phyloP scores from a whole-genome alignment of 2,888 invertebrate genomes.

The Spilarctia lutea region DNA sequence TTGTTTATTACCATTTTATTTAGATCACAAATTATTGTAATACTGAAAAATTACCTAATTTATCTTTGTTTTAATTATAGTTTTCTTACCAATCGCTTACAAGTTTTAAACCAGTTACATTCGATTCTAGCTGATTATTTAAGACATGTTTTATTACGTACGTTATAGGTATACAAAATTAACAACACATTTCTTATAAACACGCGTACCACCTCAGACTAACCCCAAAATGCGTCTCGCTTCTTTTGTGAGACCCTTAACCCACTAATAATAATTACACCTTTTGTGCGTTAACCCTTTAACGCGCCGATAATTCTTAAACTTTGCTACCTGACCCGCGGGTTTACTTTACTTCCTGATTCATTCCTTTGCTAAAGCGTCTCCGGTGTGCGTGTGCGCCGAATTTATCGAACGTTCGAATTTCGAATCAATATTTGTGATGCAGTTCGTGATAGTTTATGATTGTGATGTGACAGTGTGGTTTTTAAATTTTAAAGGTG shows the following conservation, averaged over 20 bases:
- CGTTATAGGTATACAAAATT: constrained; percentile 28
- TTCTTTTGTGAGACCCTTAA: constrained; percentile 75
- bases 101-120: background rate
- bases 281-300: constrained; percentile 84
- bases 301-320: constrained; percentile 81
- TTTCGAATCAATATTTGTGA: constrained; percentile 47
- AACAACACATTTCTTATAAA: constrained; percentile 51
- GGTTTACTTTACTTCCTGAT: constrained; percentile 80
- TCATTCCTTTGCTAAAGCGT: constrained; percentile 79
- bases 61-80: no score
- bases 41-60: no score
- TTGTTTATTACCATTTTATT: background rate
- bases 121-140: background rate
- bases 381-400: constrained; percentile 81
- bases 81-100: background rate
- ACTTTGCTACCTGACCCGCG: constrained; percentile 82
- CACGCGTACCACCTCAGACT: constrained; percentile 73
- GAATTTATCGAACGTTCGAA: constrained; percentile 54
- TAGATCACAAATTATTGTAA: background rate
- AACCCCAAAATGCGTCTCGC: constrained; percentile 72
- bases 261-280: constrained; percentile 82
- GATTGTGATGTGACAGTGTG: constrained; percentile 23
- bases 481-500: constrained; percentile 22
- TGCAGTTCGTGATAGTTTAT: constrained; percentile 25
- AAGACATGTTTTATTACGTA: constrained; percentile 7